Percentiles rank a stretch among this genome's conserved stretches.
Conservation (phyloP, 2,113 vertebrate species). For the Psammodynastes pulverulentus region DNA sequence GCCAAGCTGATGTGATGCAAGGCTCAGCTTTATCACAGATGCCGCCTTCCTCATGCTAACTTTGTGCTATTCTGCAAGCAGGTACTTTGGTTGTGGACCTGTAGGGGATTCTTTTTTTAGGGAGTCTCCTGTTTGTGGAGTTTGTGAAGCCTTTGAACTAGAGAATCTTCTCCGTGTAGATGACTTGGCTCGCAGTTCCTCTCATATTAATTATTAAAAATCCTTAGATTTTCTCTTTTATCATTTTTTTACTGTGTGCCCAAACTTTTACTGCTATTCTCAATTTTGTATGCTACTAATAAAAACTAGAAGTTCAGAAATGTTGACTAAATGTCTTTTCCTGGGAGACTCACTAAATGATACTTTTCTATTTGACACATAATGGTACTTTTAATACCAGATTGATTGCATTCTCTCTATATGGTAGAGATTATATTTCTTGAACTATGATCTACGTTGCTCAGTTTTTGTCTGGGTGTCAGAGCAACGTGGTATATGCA, state of each 20-base stretch:
- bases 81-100: background rate
- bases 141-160: background rate
- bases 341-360: background rate
- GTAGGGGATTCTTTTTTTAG: background rate
- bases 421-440: background rate
- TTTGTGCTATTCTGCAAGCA: background rate
- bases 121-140: background rate
- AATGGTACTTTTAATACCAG: too few relatives aligned
- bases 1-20: background rate
- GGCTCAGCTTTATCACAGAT: background rate
- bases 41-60: background rate
- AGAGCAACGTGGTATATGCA: too few relatives aligned
- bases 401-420: background rate
- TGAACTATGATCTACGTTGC: background rate
- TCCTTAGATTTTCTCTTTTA: background rate
- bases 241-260: background rate
- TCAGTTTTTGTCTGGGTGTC: too few relatives aligned
- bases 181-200: background rate
- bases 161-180: background rate
- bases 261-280: background rate
- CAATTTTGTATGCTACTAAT: background rate
- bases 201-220: background rate
- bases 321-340: background rate
- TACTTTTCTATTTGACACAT: background rate
- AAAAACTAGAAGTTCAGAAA: background rate